A percentile compares a stretch with the other conserved stretches of the same genome.
Evolutionary conservation across 2,797 vertebrate genomes (phyloP).

Genomic region (Balearica regulorum): DNA sequence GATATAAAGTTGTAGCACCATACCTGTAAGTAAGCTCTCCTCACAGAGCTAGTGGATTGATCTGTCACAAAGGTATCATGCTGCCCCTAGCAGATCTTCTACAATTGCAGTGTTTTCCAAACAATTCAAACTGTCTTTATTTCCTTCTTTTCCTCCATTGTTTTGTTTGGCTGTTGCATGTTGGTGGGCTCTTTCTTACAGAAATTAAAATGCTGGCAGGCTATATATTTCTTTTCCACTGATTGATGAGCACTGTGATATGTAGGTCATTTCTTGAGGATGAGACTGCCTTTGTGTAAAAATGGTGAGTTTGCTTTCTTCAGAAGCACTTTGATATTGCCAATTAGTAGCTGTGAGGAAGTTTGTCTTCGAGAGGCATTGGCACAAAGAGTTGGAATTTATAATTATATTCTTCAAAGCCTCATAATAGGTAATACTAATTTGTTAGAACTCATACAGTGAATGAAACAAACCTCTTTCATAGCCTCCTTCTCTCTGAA

Average conservation of each 20-base stretch:
- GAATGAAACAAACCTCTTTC: neutral
- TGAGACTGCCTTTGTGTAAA: neutral
- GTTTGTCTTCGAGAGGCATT: neutral
- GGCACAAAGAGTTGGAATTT: constrained; percentile 3
- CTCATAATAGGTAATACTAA: neutral
- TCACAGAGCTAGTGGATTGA: neutral
- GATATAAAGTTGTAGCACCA: neutral
- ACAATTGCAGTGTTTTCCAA: neutral
- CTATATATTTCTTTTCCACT: neutral
- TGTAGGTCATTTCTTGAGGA: neutral
- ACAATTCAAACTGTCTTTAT: neutral
- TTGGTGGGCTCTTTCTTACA: neutral
- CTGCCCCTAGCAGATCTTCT: neutral
- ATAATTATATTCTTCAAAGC: constrained; percentile 34
- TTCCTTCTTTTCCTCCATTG: neutral
- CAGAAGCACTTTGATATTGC: constrained; percentile 17
- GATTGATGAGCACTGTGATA: neutral
- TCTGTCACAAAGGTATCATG: neutral
- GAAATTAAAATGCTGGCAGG: neutral
- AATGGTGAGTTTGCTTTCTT: neutral
- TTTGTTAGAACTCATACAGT: neutral
- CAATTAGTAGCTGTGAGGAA: constrained; percentile 4
- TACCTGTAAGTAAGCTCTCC: neutral
- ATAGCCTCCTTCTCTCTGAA: neutral
- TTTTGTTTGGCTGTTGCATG: neutral